These are phyloP conservation scores for Diprion similis DNA, from an alignment of 1,140 invertebrate species.

Conservation along the genomic window DNA sequence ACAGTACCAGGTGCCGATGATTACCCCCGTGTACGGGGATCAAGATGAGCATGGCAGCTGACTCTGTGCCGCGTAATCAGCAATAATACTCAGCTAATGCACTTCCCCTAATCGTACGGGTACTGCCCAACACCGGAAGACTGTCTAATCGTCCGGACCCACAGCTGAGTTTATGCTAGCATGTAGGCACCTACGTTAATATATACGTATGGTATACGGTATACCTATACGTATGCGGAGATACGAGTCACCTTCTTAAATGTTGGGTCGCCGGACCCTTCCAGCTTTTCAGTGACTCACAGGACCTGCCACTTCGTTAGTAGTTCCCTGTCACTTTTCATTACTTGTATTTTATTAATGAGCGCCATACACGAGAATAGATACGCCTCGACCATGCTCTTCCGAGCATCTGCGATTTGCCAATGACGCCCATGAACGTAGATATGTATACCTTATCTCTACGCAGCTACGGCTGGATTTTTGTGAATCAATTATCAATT, in stretches of 20 bases:
- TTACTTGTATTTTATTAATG: constrained; percentile 9
- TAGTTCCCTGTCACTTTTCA: background rate
- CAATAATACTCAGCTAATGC: constrained; percentile 28
- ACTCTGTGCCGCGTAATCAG: constrained; percentile 10
- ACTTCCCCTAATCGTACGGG: constrained; percentile 17
- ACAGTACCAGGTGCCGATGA: constrained; percentile 59
- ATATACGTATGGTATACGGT: background rate
- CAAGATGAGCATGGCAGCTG: constrained; percentile 38
- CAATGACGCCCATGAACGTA: no score
- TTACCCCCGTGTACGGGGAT: constrained; percentile 45
- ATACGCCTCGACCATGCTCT: background rate
- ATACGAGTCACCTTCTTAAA: constrained; percentile 16
- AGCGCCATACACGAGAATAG: background rate
- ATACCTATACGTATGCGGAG: background rate
- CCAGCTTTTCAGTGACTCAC: constrained; percentile 30
- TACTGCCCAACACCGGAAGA: background rate
- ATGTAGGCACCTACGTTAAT: background rate
- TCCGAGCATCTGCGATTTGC: background rate
- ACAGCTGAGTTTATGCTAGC: background rate
- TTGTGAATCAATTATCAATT: no score
- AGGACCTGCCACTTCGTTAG: constrained; percentile 11
- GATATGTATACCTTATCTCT: no score
- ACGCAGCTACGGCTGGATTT: no score
- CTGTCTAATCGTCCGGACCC: background rate
- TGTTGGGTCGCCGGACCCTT: background rate